phyloP scores from a whole-genome alignment of 2,113 vertebrate genomes.

The Nothoprocta perdicaria region DNA sequence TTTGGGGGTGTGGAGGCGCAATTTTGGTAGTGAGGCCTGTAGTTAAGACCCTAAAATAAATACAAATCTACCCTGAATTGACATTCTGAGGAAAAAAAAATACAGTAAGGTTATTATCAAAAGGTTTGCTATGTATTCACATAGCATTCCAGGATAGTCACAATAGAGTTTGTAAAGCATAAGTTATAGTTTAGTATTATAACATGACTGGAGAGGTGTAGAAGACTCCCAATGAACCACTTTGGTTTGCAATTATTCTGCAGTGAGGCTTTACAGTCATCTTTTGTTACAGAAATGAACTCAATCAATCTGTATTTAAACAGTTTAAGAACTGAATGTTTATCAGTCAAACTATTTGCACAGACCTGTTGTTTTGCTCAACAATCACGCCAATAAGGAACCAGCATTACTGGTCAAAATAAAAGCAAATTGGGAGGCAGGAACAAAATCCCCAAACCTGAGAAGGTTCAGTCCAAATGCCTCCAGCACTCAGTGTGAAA shows the following conservation, averaged over 20 bases:
- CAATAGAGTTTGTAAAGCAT: not conserved
- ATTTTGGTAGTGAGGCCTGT: not conserved
- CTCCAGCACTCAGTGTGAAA: not conserved
- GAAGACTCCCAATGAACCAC: not conserved
- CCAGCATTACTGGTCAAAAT: not conserved
- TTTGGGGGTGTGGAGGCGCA: not conserved
- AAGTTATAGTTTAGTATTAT: not conserved
- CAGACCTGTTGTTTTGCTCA: not conserved
- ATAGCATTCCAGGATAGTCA: not conserved
- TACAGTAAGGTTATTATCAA: not conserved
- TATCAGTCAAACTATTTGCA: not conserved
- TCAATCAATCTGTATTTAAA: not conserved
- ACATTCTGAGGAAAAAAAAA: not conserved
- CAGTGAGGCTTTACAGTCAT: not conserved
- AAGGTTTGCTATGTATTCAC: not conserved
- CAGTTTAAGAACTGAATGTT: not conserved
- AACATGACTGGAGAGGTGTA: not conserved
- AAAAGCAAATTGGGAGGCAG: not conserved
- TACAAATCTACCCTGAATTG: not conserved
- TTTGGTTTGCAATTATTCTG: not conserved
- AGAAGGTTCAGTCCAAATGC: not conserved
- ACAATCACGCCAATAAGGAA: not conserved
- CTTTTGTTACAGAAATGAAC: not conserved
- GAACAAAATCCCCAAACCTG: not conserved
- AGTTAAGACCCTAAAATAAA: not conserved